Conservation (phyloP, 1,140 invertebrate species). For the Dinoponera quadriceps region DNA sequence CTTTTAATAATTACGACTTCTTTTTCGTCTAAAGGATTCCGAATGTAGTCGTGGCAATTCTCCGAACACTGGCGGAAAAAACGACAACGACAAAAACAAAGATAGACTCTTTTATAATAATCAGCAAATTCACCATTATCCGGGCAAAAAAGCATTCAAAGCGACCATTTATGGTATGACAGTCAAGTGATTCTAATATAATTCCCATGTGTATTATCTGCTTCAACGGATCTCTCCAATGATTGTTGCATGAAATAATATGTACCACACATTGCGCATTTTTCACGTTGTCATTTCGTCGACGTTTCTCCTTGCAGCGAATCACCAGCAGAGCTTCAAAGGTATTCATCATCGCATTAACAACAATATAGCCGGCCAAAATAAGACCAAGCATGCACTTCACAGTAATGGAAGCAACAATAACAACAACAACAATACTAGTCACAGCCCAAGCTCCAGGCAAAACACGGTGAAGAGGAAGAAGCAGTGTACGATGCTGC, state of each 20-base stretch:
- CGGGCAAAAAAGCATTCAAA: slow-evolving; percentile 83
- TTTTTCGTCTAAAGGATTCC: slow-evolving; percentile 81
- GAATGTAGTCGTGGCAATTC: slow-evolving; percentile 85
- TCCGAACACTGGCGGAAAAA: slow-evolving; percentile 81
- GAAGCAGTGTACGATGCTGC: slow-evolving; percentile 80
- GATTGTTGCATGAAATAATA: slow-evolving; percentile 56
- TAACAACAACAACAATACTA: slow-evolving; percentile 77
- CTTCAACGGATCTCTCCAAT: slow-evolving; percentile 27
- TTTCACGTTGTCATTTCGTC: neutral
- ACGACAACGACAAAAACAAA: slow-evolving; percentile 80
- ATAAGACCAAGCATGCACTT: slow-evolving; percentile 81
- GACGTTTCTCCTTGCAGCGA: slow-evolving; percentile 71
- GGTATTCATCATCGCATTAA: slow-evolving; percentile 80
- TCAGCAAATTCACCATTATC: slow-evolving; percentile 81
- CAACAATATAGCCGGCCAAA: slow-evolving; percentile 80
- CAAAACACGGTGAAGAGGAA: slow-evolving; percentile 81
- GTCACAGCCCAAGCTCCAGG: slow-evolving; percentile 80
- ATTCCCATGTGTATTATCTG: slow-evolving; percentile 3
- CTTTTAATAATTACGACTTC: slow-evolving; percentile 29
- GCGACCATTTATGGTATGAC: slow-evolving; percentile 80
- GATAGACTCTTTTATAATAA: slow-evolving; percentile 81
- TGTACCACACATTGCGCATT: slow-evolving; percentile 10
- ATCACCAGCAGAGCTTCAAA: slow-evolving; percentile 80
- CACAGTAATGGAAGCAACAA: slow-evolving; percentile 76
- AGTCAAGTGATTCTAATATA: slow-evolving; percentile 20